Evolutionary conservation across 2,888 invertebrate genomes (phyloP).

Genomic region (Pilophorus perplexus): DNA sequence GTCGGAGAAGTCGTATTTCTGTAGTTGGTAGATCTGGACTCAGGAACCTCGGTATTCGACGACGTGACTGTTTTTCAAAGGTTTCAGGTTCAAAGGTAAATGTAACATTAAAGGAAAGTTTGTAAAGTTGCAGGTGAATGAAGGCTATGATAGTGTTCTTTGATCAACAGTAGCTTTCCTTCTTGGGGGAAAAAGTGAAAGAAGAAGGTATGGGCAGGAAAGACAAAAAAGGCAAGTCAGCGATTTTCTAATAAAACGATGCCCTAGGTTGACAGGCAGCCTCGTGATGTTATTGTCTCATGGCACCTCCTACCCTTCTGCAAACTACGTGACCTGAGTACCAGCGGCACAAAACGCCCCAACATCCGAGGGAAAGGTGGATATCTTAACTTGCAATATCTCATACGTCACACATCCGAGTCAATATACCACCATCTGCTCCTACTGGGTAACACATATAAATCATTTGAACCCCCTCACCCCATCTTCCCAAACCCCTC

Average conservation of each 20-base stretch:
- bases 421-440: conserved; percentile 40
- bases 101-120: not conserved
- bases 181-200: conserved; percentile 9
- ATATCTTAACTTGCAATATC: conserved; percentile 41
- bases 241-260: conserved; percentile 38
- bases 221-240: conserved; percentile 28
- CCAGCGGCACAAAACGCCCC: conserved; percentile 1
- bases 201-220: not conserved
- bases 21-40: no score
- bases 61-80: conserved; percentile 34
- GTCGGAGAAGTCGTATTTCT: no score
- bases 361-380: conserved; percentile 24
- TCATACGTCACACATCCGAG: conserved; percentile 41
- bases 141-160: conserved; percentile 31
- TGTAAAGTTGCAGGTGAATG: conserved; percentile 6
- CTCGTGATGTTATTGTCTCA: conserved; percentile 36
- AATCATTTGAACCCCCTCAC: conserved; percentile 22
- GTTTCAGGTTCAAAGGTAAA: conserved; percentile 26
- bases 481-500: no score
- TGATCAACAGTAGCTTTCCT: conserved; percentile 23
- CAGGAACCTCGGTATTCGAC: no score
- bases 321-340: conserved; percentile 39
- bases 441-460: conserved; percentile 28
- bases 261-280: conserved; percentile 34
- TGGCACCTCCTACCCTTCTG: conserved; percentile 21